These are phyloP conservation scores for Toxotes jaculatrix DNA, from an alignment of 2,113 vertebrate genomes.

Conservation along the genomic window DNA sequence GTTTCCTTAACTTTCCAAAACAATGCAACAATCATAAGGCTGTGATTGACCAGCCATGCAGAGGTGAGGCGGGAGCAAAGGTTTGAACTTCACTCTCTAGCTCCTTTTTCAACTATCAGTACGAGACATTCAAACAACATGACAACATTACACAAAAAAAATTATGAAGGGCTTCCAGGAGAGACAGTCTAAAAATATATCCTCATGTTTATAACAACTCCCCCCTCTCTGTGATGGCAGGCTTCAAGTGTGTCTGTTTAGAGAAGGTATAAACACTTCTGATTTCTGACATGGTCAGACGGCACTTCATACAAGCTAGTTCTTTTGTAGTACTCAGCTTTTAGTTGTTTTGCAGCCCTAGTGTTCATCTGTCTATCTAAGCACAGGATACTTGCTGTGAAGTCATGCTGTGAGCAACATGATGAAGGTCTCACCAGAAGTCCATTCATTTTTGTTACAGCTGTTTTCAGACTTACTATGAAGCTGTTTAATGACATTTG, in stretches of 20 bases:
- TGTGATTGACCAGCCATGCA: no score
- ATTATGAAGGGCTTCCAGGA: not conserved
- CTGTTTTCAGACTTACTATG: constrained; percentile 1
- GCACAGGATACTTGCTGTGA: not conserved
- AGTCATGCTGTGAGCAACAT: not conserved
- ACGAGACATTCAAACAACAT: no score
- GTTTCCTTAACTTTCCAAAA: no score
- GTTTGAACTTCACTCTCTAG: no score
- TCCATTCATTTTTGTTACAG: not conserved
- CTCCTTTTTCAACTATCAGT: no score
- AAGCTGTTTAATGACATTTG: not conserved
- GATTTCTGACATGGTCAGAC: not conserved
- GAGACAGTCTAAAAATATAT: not conserved
- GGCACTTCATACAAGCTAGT: not conserved
- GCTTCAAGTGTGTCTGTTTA: not conserved
- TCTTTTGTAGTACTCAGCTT: not conserved
- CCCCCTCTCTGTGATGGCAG: no score
- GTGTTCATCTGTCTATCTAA: not conserved
- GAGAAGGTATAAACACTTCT: no score
- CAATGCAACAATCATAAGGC: no score
- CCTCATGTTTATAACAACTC: not conserved
- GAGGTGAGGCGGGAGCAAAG: no score
- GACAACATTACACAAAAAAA: no score
- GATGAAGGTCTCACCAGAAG: not conserved
- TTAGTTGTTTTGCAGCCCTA: not conserved